Evolutionary conservation across 2,113 vertebrate species (phyloP), one percentile per base, ranked within the genome.

Genomic region (Helogale parvula): DNA sequence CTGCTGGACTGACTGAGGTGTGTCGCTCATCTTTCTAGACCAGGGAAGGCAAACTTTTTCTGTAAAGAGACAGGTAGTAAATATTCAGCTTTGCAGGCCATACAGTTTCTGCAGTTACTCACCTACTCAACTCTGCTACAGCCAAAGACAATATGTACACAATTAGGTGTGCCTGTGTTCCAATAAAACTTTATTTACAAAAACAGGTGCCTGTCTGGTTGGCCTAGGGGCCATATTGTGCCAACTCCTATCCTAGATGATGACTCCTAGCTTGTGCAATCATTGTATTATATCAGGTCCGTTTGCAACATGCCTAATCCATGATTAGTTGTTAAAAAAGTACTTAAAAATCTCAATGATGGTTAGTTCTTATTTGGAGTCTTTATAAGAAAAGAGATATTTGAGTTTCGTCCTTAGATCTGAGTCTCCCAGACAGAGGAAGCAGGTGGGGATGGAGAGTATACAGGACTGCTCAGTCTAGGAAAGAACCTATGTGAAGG

Each of bases 111-210:
- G 29, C 15, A 85, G 21, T 11, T 45, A 35, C 50, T 87, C 65
- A 74, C 15, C 12, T 47, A 29, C 54, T 86, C 69, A 80, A 17
- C 15, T 65, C 17, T 91, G 54, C 21, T 60, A 41, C 27, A 33
- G 12, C 77, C 69, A 85, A 29, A 96, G 52, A 83, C 5, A 85
- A 57, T 76, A 60, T 57, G 17, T 66, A 96, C 93, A 83, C 9
- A 69, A 79, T 38, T 77, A 25, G 35, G n/a, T 29, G 4, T 94
- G 88, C 27, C 63, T 88, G 11, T 79, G 14, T 90, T 52, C 60
- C 76, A 94, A 7, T 90, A 81, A 96, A 83, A 35, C 57, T 95
- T 84, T 92, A 72, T 94, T 87, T 76, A 60, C 54, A 95, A 77
- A 71, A 94, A 66, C 41, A 60, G 63, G 33, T 65, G 41, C 88